These are phyloP conservation scores for Xanthorhoe designata DNA, from an alignment of 2,888 invertebrate species.

Conservation along the genomic window DNA sequence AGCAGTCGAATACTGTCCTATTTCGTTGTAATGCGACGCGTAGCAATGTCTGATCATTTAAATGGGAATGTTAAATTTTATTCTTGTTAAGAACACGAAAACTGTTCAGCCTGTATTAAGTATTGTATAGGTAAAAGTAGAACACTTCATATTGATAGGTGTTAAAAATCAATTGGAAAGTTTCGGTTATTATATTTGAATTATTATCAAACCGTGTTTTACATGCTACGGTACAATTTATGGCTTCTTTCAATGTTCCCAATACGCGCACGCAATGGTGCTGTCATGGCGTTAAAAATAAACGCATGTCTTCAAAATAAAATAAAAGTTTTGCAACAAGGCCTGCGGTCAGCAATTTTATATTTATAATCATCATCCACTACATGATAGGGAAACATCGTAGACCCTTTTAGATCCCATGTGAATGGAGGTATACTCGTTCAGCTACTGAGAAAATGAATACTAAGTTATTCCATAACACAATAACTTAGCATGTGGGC, in stretches of 20 bases:
- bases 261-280: constrained; percentile 69
- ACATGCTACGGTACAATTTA: constrained; percentile 61
- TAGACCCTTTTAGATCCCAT: constrained; percentile 50
- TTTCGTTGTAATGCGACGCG: no score
- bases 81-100: no score
- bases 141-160: constrained; percentile 18
- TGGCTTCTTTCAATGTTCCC: constrained; percentile 67
- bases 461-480: no score
- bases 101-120: no score
- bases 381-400: constrained; percentile 62
- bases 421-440: constrained; percentile 37
- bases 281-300: constrained; percentile 61
- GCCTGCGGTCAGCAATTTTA: constrained; percentile 70
- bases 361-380: constrained; percentile 66
- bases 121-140: background rate
- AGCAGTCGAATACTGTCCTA: no score
- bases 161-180: constrained; percentile 37
- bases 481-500: no score
- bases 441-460: constrained; percentile 6
- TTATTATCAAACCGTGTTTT: constrained; percentile 65
- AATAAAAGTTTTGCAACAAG: constrained; percentile 53
- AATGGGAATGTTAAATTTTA: no score
- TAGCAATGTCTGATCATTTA: no score
- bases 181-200: constrained; percentile 45
- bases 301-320: constrained; percentile 42